These are phyloP conservation scores for Trachelus troglodyta DNA, from an alignment of 2,888 invertebrate species.

Conservation along the genomic window DNA sequence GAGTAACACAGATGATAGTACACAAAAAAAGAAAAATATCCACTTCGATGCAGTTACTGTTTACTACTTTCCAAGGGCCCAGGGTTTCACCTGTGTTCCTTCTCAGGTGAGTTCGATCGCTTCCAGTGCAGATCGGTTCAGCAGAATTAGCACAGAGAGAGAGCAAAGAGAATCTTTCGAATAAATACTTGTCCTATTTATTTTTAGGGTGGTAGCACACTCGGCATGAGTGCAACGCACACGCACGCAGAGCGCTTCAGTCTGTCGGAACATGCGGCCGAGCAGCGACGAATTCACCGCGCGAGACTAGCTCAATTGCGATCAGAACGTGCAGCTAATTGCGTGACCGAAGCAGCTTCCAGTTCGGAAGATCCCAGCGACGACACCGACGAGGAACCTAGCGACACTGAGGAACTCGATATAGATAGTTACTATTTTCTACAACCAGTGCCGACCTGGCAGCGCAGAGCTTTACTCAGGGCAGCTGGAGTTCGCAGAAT, in stretches of 20 bases:
- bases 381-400: conserved; percentile 86
- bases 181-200: not conserved
- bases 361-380: conserved; percentile 80
- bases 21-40: conserved; percentile 84
- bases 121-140: not conserved
- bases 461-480: conserved; percentile 86
- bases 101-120: conserved; percentile 82
- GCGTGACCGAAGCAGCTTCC: conserved; percentile 69
- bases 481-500: conserved; percentile 96
- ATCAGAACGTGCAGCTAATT: conserved; percentile 74
- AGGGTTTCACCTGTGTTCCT: conserved; percentile 92
- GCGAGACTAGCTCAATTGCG: conserved; percentile 80
- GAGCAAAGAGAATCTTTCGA: not conserved
- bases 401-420: conserved; percentile 86
- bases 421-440: conserved; percentile 90
- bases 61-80: conserved; percentile 93
- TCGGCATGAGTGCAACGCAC: conserved; percentile 88
- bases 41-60: conserved; percentile 93
- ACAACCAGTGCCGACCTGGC: conserved; percentile 92
- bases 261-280: conserved; percentile 87
- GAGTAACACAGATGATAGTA: conserved; percentile 66
- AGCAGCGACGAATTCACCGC: conserved; percentile 87
- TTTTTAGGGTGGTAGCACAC: conserved; percentile 70
- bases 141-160: not conserved
- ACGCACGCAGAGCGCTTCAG: conserved; percentile 82